These are phyloP conservation scores for Hippopotamyrus pictus DNA, from an alignment of 2,797 vertebrate species.

Conservation along the genomic window DNA sequence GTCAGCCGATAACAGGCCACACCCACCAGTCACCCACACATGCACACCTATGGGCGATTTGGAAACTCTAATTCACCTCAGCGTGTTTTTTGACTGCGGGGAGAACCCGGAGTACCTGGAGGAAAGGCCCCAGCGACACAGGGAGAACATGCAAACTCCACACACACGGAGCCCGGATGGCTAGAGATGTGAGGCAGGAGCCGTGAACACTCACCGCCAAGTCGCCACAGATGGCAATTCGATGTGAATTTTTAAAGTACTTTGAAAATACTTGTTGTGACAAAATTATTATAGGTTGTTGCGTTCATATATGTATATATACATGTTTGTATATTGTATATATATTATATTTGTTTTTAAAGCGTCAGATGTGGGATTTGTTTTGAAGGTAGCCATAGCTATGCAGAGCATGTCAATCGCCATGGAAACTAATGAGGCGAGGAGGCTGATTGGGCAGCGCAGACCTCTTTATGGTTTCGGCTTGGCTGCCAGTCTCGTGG, in stretches of 20 bases:
- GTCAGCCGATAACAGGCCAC: neutral
- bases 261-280: neutral
- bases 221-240: neutral
- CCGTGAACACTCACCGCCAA: neutral
- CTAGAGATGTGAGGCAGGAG: neutral
- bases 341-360: neutral
- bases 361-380: neutral
- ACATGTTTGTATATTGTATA: too few species aligned
- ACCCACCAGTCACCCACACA: neutral
- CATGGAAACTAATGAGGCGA: neutral
- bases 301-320: neutral
- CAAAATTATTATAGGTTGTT: neutral
- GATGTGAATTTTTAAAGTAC: neutral
- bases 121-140: neutral
- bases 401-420: neutral
- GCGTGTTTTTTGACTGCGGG: neutral
- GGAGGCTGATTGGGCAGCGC: neutral
- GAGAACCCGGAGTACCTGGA: neutral
- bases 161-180: neutral
- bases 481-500: neutral
- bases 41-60: neutral
- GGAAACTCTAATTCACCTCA: neutral
- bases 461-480: neutral
- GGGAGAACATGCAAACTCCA: neutral
- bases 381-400: neutral